Percentiles rank a stretch among this genome's conserved stretches.
Evolutionary conservation across 2,797 vertebrate species (phyloP).

Genomic region (Decapterus maruadsi): DNA sequence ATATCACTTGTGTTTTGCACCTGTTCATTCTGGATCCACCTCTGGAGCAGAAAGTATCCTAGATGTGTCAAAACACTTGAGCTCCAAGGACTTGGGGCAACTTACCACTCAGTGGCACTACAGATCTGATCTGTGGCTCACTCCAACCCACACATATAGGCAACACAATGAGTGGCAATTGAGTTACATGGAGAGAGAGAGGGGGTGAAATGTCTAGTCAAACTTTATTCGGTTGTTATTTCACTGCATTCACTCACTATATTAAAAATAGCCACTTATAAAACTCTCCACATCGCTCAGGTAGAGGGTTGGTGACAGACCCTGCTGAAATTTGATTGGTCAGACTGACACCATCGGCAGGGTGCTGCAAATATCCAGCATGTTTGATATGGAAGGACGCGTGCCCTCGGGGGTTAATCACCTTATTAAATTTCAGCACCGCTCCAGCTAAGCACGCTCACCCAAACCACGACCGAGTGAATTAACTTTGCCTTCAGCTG

Average conservation of each 20-base stretch:
- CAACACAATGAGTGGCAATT: background rate
- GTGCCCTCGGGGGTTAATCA: constrained; percentile 71
- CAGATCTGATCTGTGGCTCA: background rate
- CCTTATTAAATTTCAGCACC: constrained; percentile 72
- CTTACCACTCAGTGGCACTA: background rate
- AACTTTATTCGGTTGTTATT: constrained; percentile 34
- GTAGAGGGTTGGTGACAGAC: constrained; percentile 36
- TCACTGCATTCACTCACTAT: constrained; percentile 12
- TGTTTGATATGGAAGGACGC: constrained; percentile 47
- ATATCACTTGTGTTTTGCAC: background rate
- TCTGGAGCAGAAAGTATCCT: background rate
- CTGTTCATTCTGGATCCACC: background rate
- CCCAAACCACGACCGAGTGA: constrained; percentile 58
- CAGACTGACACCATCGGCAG: constrained; percentile 34
- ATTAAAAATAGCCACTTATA: constrained; percentile 47
- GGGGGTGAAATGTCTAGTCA: background rate
- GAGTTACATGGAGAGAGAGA: background rate
- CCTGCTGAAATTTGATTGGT: constrained; percentile 50
- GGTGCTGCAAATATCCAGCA: constrained; percentile 62
- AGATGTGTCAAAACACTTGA: constrained; percentile 5
- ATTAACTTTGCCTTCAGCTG: constrained; percentile 69
- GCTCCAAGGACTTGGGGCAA: background rate
- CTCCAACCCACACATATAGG: background rate
- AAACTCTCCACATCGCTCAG: constrained; percentile 31
- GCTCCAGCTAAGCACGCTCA: constrained; percentile 60